Conservation (phyloP, 2,113 vertebrate species). For the Pogonocichla stellata region DNA sequence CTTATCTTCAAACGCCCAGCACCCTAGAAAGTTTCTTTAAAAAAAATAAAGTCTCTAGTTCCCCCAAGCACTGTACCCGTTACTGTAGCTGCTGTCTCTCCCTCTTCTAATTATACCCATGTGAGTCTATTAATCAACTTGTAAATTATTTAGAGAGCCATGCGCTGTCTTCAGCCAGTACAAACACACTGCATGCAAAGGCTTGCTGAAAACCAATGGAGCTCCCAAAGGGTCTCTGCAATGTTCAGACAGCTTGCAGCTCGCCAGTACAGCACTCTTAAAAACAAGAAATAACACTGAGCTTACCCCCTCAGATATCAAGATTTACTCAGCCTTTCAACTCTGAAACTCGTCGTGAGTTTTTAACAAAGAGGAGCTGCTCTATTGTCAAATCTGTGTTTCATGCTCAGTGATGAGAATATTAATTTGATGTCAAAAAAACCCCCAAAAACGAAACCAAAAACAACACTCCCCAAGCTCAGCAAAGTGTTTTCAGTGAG, state of each 20-base stretch:
- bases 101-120: slow-evolving; percentile 99
- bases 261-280: slow-evolving; percentile 27
- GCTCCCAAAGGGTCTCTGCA: slow-evolving; percentile 72
- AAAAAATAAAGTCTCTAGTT: slow-evolving; percentile 86
- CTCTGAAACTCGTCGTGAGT: slow-evolving; percentile 51
- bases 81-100: slow-evolving; percentile 94
- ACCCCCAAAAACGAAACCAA: no score
- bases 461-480: neutral
- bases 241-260: slow-evolving; percentile 63
- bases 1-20: slow-evolving; percentile 92
- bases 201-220: slow-evolving; percentile 64
- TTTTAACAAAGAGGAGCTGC: slow-evolving; percentile 68
- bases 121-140: slow-evolving; percentile 99
- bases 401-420: slow-evolving; percentile 57
- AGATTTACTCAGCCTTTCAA: slow-evolving; percentile 74
- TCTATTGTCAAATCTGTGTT: slow-evolving; percentile 56
- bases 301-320: slow-evolving; percentile 66
- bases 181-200: slow-evolving; percentile 82
- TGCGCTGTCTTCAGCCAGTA: slow-evolving; percentile 89
- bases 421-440: slow-evolving; percentile 68
- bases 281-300: slow-evolving; percentile 52
- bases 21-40: slow-evolving; percentile 88
- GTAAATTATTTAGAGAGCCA: slow-evolving; percentile 98
- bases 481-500: neutral
- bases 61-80: slow-evolving; percentile 96